Base-by-base conservation (phyloP, 2,113 vertebrate species). In the Rattus rattus region DNA sequence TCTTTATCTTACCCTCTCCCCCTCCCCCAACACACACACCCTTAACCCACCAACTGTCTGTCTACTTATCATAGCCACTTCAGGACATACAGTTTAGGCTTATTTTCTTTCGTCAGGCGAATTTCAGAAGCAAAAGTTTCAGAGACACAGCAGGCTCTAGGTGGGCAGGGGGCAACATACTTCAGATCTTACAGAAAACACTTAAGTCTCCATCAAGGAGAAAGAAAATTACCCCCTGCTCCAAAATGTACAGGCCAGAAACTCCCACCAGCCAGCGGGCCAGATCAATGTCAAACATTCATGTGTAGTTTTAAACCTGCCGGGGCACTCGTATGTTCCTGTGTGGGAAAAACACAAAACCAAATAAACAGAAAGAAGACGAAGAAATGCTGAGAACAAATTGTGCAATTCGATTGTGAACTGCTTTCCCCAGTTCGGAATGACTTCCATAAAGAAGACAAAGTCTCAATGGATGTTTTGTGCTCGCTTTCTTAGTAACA, bases 371-470 rank as follows among this genome's bases (percentile, higher is more conserved):
- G 81, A 75, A 92, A 65, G 26, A 22, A 36, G 39, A 12, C 33
- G 39, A 89, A 77, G 39, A 96, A 87, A 86, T 39, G 33, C 85
- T n/a, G 56, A 63, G 59, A 28, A 56, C 39, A 59, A 39, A 52
- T 56, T 88, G 75, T 54, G 22, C 76, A 72, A 47, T 94, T 39
- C 81, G 59, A 36, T 7, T 65, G 39, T 90, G 70, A 92, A 75
- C 85, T 88, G 24, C 77, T 28, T 91, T 92, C 91, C 30, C 83
- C 49, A 70, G 61, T 69, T 61, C 47, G n/a, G 47, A 28, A 33
- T 72, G 59, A 88, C 22, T 85, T 95, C 59, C 63, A 26, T 61
- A 75, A 36, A 61, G 75, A 95, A 95, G 86, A 75, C 14, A 22
- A 63, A 28, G 43, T 86, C 95, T 73, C 52, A 49, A 88, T 28